These are phyloP conservation scores for Rhabdornis inornatus DNA, from an alignment of 2,113 vertebrate species.

Conservation along the genomic window DNA sequence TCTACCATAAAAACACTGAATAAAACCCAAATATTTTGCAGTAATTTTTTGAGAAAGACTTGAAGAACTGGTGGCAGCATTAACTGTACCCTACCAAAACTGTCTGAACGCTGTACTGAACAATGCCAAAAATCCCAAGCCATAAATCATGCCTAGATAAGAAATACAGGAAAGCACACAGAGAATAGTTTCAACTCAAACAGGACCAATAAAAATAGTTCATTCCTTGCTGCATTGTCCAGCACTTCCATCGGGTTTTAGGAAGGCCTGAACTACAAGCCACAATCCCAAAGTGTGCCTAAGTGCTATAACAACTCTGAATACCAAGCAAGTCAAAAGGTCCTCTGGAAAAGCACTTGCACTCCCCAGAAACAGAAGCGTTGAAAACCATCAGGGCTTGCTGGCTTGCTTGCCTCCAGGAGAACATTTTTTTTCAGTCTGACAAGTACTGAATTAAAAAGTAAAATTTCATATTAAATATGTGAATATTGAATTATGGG, in stretches of 20 bases:
- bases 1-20: not conserved
- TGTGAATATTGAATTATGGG: not conserved
- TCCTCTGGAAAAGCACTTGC: not conserved
- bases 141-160: not conserved
- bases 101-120: not conserved
- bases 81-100: not conserved
- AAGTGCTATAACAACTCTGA: conserved; percentile 17
- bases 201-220: not conserved
- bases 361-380: conserved; percentile 7
- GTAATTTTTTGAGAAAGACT: not conserved
- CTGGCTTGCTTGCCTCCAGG: not conserved
- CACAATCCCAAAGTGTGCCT: not conserved
- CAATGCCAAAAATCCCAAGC: not conserved
- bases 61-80: not conserved
- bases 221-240: not conserved
- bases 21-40: not conserved
- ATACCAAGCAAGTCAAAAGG: conserved; percentile 12
- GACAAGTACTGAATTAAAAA: conserved; percentile 1
- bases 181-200: not conserved
- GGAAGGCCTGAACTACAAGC: not conserved
- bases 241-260: not conserved
- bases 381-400: conserved; percentile 7
- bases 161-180: not conserved
- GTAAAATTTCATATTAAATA: not conserved
- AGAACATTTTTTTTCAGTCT: conserved; percentile 1